These are phyloP conservation scores for Watsonalla cultraria DNA, from an alignment of 2,888 invertebrate genomes.

Conservation along the genomic window DNA sequence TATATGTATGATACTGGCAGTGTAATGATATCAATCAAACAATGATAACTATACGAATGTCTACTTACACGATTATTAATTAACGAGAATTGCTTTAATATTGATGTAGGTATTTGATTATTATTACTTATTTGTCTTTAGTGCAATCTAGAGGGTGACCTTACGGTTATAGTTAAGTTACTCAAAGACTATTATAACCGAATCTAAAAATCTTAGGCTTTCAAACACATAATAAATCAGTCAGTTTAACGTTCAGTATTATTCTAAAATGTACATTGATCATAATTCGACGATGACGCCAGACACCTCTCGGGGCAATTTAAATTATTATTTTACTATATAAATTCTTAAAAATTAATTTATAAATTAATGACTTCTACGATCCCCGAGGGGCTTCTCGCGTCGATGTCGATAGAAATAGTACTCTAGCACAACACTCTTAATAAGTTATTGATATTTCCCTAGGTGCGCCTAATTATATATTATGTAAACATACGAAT, in stretches of 20 bases:
- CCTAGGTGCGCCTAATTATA: constrained; percentile 78
- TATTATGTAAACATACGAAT: constrained; percentile 73
- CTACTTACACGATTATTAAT: constrained; percentile 74
- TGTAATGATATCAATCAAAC: constrained; percentile 65
- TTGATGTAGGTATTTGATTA: constrained; percentile 59
- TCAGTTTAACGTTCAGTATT: constrained; percentile 77
- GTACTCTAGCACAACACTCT: constrained; percentile 78
- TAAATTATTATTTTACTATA: constrained; percentile 66
- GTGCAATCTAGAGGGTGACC: constrained; percentile 76
- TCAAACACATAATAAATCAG: constrained; percentile 78
- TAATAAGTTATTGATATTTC: constrained; percentile 79
- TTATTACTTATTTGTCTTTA: constrained; percentile 50
- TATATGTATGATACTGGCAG: constrained; percentile 74
- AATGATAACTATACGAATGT: constrained; percentile 53
- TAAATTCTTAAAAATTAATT: constrained; percentile 74
- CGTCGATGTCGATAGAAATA: constrained; percentile 67
- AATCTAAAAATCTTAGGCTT: constrained; percentile 76
- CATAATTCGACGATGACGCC: constrained; percentile 69
- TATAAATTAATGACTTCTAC: constrained; percentile 77
- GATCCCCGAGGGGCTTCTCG: constrained; percentile 63
- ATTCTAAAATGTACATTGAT: constrained; percentile 76
- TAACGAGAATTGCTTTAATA: constrained; percentile 74
- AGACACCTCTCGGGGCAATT: constrained; percentile 63
- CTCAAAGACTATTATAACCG: constrained; percentile 67
- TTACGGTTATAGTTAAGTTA: constrained; percentile 57